Percentiles rank a stretch among this genome's conserved stretches.
Conservation (phyloP, 1,140 invertebrate species). For the Drosophila willistoni region DNA sequence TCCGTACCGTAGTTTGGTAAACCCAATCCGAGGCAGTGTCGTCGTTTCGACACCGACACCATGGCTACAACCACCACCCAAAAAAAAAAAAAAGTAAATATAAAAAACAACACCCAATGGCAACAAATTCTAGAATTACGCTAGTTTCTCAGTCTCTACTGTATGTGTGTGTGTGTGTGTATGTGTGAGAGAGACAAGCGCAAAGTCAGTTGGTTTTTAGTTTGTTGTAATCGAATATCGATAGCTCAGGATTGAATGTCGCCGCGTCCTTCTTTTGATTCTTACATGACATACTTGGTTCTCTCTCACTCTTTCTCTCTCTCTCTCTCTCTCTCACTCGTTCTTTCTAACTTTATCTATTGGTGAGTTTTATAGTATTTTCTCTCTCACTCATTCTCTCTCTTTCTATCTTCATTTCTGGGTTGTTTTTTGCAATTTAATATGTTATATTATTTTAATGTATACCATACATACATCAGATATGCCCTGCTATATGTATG, state of each 20-base stretch:
- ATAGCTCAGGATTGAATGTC: constrained; percentile 80
- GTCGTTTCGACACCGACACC: constrained; percentile 23
- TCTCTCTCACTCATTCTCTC: background rate
- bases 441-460: constrained; percentile 78
- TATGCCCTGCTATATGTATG: constrained; percentile 33
- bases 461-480: constrained; percentile 41
- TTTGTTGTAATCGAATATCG: constrained; percentile 81
- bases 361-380: constrained; percentile 14
- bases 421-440: constrained; percentile 51
- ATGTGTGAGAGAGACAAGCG: constrained; percentile 47
- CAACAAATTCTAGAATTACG: constrained; percentile 78
- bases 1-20: constrained; percentile 36
- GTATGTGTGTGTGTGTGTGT: constrained; percentile 29
- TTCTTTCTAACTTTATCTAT: constrained; percentile 34
- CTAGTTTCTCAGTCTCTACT: constrained; percentile 67
- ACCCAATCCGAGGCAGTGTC: constrained; percentile 44
- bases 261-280: constrained; percentile 78
- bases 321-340: constrained; percentile 27
- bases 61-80: constrained; percentile 48
- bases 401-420: background rate
- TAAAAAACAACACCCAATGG: constrained; percentile 57
- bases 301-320: constrained; percentile 26
- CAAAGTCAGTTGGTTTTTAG: constrained; percentile 78
- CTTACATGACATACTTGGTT: constrained; percentile 75
- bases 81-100: constrained; percentile 42